Conservation (phyloP, 2,797 vertebrate genomes). For the Pogoniulus pusillus region DNA sequence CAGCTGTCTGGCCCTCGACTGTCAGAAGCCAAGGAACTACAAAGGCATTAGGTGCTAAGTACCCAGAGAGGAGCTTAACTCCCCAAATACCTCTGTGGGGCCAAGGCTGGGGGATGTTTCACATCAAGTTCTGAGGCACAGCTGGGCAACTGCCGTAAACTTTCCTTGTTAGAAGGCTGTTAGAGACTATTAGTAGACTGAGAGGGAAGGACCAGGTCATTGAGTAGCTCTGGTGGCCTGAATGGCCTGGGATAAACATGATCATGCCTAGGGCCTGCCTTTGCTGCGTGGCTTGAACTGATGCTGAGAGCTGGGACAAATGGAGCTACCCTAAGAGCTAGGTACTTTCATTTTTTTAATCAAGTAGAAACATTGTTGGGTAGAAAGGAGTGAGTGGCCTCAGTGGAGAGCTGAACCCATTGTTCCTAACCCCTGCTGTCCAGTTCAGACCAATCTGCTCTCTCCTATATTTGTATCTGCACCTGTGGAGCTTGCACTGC, state of each 20-base stretch:
- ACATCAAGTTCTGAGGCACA: not conserved
- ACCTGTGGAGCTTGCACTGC: not conserved
- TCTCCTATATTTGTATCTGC: not conserved
- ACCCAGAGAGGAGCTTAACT: not conserved
- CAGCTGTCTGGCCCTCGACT: not conserved
- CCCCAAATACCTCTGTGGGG: not conserved
- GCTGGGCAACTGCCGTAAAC: not conserved
- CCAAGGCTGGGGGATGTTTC: not conserved
- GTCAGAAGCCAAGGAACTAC: constrained; percentile 9
- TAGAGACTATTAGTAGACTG: not conserved
- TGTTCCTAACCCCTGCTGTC: not conserved
- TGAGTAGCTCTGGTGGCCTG: not conserved
- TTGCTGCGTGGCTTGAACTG: fast-evolving
- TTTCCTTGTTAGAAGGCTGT: not conserved
- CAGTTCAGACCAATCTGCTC: not conserved
- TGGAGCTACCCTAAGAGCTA: not conserved
- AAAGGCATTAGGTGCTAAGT: not conserved
- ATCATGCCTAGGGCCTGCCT: not conserved
- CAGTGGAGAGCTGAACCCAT: not conserved
- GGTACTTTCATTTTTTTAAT: not conserved
- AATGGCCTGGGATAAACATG: not conserved
- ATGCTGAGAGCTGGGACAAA: not conserved
- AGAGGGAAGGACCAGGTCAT: not conserved
- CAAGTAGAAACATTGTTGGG: not conserved
- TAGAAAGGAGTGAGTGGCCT: not conserved